Evolutionary conservation across 2,113 vertebrate species (phyloP).

Genomic region (Python bivittatus): DNA sequence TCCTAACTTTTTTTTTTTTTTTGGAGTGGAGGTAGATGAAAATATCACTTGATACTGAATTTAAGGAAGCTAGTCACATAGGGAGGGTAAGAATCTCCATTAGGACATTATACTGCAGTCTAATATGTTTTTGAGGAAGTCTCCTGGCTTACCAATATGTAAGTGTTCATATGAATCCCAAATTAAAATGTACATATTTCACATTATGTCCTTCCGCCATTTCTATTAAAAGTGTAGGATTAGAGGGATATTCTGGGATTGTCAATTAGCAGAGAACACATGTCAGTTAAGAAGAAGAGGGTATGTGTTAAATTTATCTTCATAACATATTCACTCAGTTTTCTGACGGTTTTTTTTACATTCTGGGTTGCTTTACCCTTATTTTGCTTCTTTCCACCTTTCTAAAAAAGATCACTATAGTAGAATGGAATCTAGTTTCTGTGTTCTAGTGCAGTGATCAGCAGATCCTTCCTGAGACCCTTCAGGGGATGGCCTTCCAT

Average conservation of each 20-base stretch:
- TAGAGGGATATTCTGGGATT: neutral
- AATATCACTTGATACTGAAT: neutral
- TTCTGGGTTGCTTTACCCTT: neutral
- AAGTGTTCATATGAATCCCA: neutral
- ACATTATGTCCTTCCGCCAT: neutral
- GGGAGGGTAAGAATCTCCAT: neutral
- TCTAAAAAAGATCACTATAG: accelerated
- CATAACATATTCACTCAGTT: neutral
- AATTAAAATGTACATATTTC: neutral
- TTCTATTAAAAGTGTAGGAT: neutral
- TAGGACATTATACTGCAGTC: neutral
- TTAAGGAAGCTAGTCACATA: too few relatives aligned
- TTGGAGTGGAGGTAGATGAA: neutral
- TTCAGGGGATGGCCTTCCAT: too few relatives aligned
- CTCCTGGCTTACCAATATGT: too few relatives aligned
- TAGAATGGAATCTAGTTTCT: neutral
- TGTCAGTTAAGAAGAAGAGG: accelerated
- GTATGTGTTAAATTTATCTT: neutral
- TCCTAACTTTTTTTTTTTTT: neutral
- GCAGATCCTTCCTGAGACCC: too few relatives aligned
- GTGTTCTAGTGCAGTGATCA: neutral
- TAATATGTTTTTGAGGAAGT: neutral
- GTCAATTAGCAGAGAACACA: neutral
- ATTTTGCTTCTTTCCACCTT: accelerated
- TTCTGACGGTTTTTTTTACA: neutral